Evolutionary conservation across 2,113 vertebrate species (phyloP).

Genomic region (Oreochromis tanganicae): DNA sequence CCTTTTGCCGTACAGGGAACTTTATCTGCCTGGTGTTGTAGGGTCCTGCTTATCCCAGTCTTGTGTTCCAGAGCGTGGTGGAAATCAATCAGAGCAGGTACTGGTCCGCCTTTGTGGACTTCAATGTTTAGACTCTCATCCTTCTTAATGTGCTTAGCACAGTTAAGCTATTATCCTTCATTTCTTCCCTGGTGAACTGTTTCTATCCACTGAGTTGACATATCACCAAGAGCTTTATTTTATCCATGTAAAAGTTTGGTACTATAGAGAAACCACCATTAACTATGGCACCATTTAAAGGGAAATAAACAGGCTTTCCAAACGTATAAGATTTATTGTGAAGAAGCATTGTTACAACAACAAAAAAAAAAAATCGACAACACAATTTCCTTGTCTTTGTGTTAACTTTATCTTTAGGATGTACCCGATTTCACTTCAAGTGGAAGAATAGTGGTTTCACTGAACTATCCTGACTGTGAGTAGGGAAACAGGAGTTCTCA

Average conservation of each 20-base stretch:
- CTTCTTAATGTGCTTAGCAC: neutral
- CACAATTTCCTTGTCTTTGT: neutral
- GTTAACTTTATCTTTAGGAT: neutral
- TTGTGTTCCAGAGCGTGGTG: neutral
- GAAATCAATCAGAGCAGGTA: neutral
- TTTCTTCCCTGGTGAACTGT: neutral
- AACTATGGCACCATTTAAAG: neutral
- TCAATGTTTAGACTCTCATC: neutral
- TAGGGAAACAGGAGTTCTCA: neutral
- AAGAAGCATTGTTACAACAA: neutral
- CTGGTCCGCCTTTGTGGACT: neutral
- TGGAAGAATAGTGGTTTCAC: neutral
- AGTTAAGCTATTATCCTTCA: neutral
- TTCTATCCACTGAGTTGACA: neutral
- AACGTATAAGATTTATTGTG: neutral
- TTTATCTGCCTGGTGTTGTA: neutral
- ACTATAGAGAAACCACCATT: neutral
- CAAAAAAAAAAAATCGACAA: rapidly evolving
- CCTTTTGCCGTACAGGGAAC: neutral
- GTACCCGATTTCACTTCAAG: neutral
- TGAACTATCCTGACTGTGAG: neutral
- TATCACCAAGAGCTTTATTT: neutral
- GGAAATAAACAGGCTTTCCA: neutral
- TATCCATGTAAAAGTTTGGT: neutral
- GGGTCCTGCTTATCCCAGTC: neutral